phyloP scores from a whole-genome alignment of 1,140 invertebrate species.

The Leptopilina boulardi region DNA sequence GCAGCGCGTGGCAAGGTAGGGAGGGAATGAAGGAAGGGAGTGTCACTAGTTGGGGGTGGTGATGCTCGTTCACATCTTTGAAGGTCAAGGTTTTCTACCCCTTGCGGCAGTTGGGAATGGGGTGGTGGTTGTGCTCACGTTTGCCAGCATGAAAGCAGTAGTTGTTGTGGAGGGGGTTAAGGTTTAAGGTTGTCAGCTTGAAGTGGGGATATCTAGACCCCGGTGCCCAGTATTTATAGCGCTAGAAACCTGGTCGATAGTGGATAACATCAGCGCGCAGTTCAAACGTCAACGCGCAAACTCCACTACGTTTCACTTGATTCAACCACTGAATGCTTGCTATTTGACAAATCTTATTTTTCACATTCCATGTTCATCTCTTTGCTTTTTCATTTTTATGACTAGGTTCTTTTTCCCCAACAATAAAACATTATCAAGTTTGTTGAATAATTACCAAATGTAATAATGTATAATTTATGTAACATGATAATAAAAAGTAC shows the following conservation, averaged over 20 bases:
- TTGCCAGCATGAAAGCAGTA: slow-evolving; percentile 29
- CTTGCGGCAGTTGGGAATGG: slow-evolving; percentile 30
- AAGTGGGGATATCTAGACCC: slow-evolving; percentile 60
- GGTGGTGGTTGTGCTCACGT: slow-evolving; percentile 21
- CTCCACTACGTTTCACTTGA: background rate
- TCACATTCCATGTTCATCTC: background rate
- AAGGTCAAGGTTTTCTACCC: slow-evolving; percentile 72
- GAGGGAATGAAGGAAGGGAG: slow-evolving; percentile 37
- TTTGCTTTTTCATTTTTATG: background rate
- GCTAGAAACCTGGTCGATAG: slow-evolving; percentile 69
- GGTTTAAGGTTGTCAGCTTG: slow-evolving; percentile 37
- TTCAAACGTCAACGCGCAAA: slow-evolving; percentile 57
- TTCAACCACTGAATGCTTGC: background rate
- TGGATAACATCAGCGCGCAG: slow-evolving; percentile 71
- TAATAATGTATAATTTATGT: too few species aligned
- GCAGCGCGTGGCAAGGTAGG: slow-evolving; percentile 33
- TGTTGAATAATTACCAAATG: too few species aligned
- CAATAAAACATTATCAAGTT: too few species aligned
- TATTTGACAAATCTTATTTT: background rate
- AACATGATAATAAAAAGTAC: too few species aligned
- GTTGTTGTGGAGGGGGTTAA: slow-evolving; percentile 39
- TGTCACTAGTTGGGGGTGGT: slow-evolving; percentile 30
- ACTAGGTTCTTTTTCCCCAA: too few species aligned
- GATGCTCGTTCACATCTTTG: slow-evolving; percentile 59
- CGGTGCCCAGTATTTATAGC: slow-evolving; percentile 73